phyloP scores from a whole-genome alignment of 1,140 invertebrate species.

The Zophobas atratus region DNA sequence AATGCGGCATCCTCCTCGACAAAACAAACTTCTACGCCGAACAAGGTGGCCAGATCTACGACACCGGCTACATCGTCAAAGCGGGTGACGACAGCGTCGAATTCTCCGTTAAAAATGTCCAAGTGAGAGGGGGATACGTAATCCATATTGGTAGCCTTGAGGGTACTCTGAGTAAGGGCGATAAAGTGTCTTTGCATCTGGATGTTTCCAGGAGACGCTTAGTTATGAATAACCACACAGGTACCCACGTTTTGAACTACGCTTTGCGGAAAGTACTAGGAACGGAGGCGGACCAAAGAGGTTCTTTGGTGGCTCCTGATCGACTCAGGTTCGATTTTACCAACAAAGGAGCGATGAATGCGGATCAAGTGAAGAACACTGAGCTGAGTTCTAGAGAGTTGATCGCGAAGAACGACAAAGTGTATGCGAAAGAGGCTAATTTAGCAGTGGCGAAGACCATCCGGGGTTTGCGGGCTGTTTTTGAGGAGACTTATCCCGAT shows the following conservation, averaged over 20 bases:
- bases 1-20: slow-evolving; percentile 95
- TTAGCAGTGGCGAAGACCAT: slow-evolving; percentile 92
- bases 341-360: slow-evolving; percentile 92
- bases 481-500: slow-evolving; percentile 99
- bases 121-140: slow-evolving; percentile 96
- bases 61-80: slow-evolving; percentile 96
- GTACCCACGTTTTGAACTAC: slow-evolving; percentile 97
- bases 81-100: slow-evolving; percentile 89
- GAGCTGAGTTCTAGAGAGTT: slow-evolving; percentile 87
- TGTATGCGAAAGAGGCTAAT: slow-evolving; percentile 93
- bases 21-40: slow-evolving; percentile 97
- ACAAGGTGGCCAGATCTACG: slow-evolving; percentile 98
- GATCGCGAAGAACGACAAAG: slow-evolving; percentile 84
- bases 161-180: slow-evolving; percentile 89
- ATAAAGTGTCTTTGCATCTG: slow-evolving; percentile 86
- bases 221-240: slow-evolving; percentile 99
- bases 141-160: slow-evolving; percentile 93
- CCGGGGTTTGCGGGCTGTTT: slow-evolving; percentile 96
- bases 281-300: slow-evolving; percentile 95
- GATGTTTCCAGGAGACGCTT: slow-evolving; percentile 87
- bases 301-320: slow-evolving; percentile 98
- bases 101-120: slow-evolving; percentile 95
- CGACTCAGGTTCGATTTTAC: slow-evolving; percentile 97
- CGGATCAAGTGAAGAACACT: slow-evolving; percentile 87
- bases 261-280: slow-evolving; percentile 92